Evolutionary conservation across 2,888 invertebrate genomes (phyloP).

Genomic region (Ypsolopha sequella): DNA sequence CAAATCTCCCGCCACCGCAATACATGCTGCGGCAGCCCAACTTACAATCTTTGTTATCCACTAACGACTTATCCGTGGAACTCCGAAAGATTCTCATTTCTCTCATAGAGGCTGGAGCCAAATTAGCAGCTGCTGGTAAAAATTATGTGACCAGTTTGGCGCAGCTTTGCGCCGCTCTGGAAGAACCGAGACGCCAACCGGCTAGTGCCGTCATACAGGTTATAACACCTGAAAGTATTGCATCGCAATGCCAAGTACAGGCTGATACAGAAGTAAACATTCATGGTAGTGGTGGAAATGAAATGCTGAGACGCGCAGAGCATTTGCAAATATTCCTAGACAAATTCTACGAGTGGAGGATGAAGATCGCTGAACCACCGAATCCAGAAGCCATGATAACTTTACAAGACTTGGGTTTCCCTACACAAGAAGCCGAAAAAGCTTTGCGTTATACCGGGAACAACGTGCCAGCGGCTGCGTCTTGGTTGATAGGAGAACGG

Average conservation of each 20-base stretch:
- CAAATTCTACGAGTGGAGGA: constrained; percentile 50
- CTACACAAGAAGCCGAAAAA: constrained; percentile 36
- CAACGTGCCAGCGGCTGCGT: constrained; percentile 56
- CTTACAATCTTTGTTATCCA: constrained; percentile 50
- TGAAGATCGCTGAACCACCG: constrained; percentile 39
- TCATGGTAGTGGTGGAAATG: constrained; percentile 14
- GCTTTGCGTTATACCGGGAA: constrained; percentile 47
- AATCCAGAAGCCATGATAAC: constrained; percentile 35
- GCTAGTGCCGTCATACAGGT: constrained; percentile 35
- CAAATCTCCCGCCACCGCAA: constrained; percentile 41
- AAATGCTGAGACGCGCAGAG: constrained; percentile 39
- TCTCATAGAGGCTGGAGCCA: constrained; percentile 54
- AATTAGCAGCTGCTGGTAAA: constrained; percentile 49
- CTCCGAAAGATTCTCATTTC: constrained; percentile 55
- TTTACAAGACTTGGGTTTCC: constrained; percentile 46
- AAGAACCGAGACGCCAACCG: constrained; percentile 33
- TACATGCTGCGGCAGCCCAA: constrained; percentile 44
- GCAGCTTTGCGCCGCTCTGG: constrained; percentile 46
- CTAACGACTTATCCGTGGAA: constrained; percentile 53
- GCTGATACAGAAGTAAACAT: constrained; percentile 12
- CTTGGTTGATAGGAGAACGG: constrained; percentile 53
- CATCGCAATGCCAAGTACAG: constrained; percentile 25
- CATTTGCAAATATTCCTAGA: constrained; percentile 47
- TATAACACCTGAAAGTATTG: constrained; percentile 53
- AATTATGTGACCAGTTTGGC: constrained; percentile 49